Evolutionary conservation across 1,140 invertebrate species (phyloP), one percentile per base, ranked within the genome.

Genomic region (Akabosia matsudoensis): DNA sequence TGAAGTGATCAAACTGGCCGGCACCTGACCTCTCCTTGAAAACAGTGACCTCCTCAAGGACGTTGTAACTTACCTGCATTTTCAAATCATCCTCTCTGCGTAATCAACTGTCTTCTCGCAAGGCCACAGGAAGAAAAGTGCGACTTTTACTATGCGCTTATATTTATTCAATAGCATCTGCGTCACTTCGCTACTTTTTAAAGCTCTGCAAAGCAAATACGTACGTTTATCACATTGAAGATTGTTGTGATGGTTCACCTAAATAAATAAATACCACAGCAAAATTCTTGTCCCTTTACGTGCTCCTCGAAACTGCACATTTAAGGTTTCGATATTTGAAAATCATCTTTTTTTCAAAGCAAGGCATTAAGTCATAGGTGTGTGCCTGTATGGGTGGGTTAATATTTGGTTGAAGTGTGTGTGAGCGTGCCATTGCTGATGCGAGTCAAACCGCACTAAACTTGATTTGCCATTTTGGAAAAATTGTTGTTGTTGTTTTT

Each of bases 21-120:
- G 79, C 72, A 77, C 72, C 34, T 80, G 74, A 80, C 79, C 79
- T 75, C 56, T 22, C 28, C 1, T 73, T 71, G 67, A 52, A 56
- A 64, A 78, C 78, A 73, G 77, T 80, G 79, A 80, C 79, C 79
- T 80, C 79, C 54, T 78, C 79, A 80, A 80, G 79, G 79, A 78
- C 79, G 79, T 80, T 78, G 79, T 76, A 74, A 64, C 73, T 52
- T 73, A 33, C 16, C 64, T 54, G 45, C 28, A 54, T 30, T 54
- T 52, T 30, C 61, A 37, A 75, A 24, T 16, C 37, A 45, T 45
- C 37, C 37, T 45, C 7, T 45, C 37, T 45, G 37, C n/a, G n/a
- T 45, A 61, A 22, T 61, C 13, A 61, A 16, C 14, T n/a, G 24
- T 61, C n/a, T n/a, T n/a, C n/a, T n/a, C n/a, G n/a, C n/a, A n/a